phyloP scores from a whole-genome alignment of 2,113 vertebrate species.

The Hypomesus transpacificus region DNA sequence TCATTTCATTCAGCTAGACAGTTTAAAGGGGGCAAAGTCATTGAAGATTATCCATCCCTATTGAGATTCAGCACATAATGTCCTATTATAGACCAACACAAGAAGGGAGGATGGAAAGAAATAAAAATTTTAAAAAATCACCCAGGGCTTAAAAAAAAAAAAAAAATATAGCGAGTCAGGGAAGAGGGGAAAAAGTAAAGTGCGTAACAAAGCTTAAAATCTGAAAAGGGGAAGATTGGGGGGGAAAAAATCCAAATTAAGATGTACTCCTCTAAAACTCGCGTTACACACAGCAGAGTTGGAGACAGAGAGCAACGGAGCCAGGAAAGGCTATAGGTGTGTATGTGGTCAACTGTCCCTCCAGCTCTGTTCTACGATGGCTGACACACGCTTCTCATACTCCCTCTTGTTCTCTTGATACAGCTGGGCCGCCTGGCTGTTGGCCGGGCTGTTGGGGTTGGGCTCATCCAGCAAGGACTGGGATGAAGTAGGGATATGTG shows the following conservation, averaged over 20 bases:
- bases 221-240: conserved; percentile 48
- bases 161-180: conserved; percentile 38
- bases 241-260: conserved; percentile 57
- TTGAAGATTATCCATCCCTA: conserved; percentile 42
- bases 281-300: conserved; percentile 52
- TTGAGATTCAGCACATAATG: conserved; percentile 46
- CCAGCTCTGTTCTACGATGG: conserved; percentile 99
- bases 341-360: conserved; percentile 90
- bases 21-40: conserved; percentile 12
- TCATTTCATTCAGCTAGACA: conserved; percentile 45
- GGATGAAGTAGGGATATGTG: not conserved
- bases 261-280: conserved; percentile 57
- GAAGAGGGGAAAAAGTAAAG: conserved; percentile 64
- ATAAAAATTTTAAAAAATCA: conserved; percentile 22
- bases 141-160: conserved; percentile 28
- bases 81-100: conserved; percentile 46
- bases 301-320: conserved; percentile 22
- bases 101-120: conserved; percentile 32
- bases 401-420: conserved; percentile 99
- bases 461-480: conserved; percentile 98
- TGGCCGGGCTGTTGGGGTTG: conserved; percentile 97
- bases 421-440: conserved; percentile 97
- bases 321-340: conserved; percentile 6
- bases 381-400: conserved; percentile 97
- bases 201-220: conserved; percentile 74